These are phyloP conservation scores for Abscondita cerata DNA, from an alignment of 2,888 invertebrate genomes.

Conservation along the genomic window DNA sequence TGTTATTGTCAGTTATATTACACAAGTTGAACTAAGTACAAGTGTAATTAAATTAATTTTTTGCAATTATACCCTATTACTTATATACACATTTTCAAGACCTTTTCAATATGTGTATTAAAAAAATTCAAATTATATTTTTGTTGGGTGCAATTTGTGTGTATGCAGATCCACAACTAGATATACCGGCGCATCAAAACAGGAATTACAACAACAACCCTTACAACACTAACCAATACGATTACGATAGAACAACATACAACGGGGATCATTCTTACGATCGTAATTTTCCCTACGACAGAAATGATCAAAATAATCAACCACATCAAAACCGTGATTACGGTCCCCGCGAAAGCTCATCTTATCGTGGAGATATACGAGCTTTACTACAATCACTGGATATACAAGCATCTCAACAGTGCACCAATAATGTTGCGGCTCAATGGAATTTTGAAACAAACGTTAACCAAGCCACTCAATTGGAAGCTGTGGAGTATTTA, in stretches of 20 bases:
- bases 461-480: slow-evolving; percentile 81
- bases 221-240: slow-evolving; percentile 11
- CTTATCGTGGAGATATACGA: slow-evolving; percentile 52
- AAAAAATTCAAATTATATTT: not conserved
- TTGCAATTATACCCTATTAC: not conserved
- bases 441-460: slow-evolving; percentile 92
- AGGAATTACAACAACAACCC: slow-evolving; percentile 28
- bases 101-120: not conserved
- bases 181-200: slow-evolving; percentile 41
- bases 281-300: not conserved
- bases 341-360: slow-evolving; percentile 11
- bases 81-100: not conserved
- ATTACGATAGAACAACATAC: not conserved
- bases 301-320: slow-evolving; percentile 1
- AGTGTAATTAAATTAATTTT: slow-evolving; percentile 26
- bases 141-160: not conserved
- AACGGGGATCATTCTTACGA: slow-evolving; percentile 8
- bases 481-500: slow-evolving; percentile 71
- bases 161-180: slow-evolving; percentile 39
- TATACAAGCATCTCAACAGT: slow-evolving; percentile 78
- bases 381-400: slow-evolving; percentile 75
- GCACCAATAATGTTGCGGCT: slow-evolving; percentile 84
- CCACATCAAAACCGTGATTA: not conserved
- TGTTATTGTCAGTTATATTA: slow-evolving; percentile 50
- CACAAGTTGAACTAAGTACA: slow-evolving; percentile 43